phyloP scores from a whole-genome alignment of 2,888 invertebrate genomes.

The Chelonus formosanus region DNA sequence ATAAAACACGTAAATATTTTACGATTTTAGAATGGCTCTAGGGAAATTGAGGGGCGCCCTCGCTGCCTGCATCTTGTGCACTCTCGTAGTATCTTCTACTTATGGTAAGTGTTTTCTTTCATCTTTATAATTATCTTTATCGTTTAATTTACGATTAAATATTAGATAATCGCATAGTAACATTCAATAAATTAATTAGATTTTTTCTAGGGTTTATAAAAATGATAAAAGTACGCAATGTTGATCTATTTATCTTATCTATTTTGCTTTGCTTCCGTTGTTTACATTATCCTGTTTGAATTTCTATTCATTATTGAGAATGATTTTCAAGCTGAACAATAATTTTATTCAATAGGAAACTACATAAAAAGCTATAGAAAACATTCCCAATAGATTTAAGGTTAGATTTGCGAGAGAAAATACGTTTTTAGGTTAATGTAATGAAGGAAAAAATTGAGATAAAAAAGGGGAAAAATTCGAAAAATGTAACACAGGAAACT shows the following conservation, averaged over 20 bases:
- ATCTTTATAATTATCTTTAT: too few species aligned
- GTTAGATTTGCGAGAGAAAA: too few species aligned
- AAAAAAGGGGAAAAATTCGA: neutral
- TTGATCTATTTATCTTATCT: slow-evolving; percentile 7
- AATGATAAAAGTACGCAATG: neutral
- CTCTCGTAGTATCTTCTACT: slow-evolving; percentile 42
- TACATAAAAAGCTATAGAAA: too few species aligned
- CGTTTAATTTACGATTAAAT: too few species aligned
- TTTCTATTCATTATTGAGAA: slow-evolving; percentile 13
- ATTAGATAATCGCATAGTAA: too few species aligned
- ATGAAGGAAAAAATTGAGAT: neutral
- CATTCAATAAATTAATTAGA: too few species aligned
- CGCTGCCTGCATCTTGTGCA: slow-evolving; percentile 48
- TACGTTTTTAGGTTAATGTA: too few species aligned
- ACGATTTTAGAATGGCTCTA: slow-evolving; percentile 51
- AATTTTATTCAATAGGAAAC: too few species aligned
- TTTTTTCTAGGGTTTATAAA: too few species aligned
- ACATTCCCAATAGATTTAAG: too few species aligned
- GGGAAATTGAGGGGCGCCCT: slow-evolving; percentile 47
- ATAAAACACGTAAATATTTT: slow-evolving; percentile 37
- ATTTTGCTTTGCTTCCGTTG: slow-evolving; percentile 15
- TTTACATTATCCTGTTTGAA: slow-evolving; percentile 24
- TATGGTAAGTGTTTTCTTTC: slow-evolving; percentile 26
- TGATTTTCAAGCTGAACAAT: neutral
- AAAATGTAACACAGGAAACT: slow-evolving; percentile 4